Base-by-base conservation (phyloP, 35 echinoderm and acorn worm genomes). In the Diadema setosum region DNA sequence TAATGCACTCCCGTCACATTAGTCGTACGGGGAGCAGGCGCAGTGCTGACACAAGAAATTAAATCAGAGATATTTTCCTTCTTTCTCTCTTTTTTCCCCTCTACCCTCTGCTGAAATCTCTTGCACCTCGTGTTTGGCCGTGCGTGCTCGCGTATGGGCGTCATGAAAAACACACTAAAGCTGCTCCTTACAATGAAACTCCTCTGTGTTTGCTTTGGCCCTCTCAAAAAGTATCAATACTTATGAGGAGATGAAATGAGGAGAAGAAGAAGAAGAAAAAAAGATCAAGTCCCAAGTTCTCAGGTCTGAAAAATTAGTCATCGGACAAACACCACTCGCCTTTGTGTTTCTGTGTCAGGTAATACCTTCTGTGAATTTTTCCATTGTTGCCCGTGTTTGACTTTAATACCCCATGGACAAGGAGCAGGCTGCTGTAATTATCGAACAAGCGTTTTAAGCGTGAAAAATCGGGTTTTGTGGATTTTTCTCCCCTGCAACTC, bases 401-500 rank as follows among this genome's bases (percentile, higher is more conserved):
- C 27, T 67, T 67, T 67, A 67, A 67, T 67, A 67, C 63, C 63
- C 63, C 21, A 26, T 33, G 63, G 27, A 26, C 20, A 8, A 67
- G 63, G 37, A 26, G 11, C 21, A 26, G 20, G 63, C 63, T 67
- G 27, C 63, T 67, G 16, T 67, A 67, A 67, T 67, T 67, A 67
- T 67, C 63, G 26, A 67, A 67, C 63, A 67, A 67, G 63, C 63
- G 63, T 67, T 67, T 33, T 8, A 12, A 15, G 63, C 63, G 37
- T 67, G 63, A 67, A 67, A 67, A 67, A 67, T 67, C 63, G 37
- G 63, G 63, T 67, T 67, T 67, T 31, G 63, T 67, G 63, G 63
- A 67, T 67, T 67, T 67, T 67, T 67, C 58, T 16, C n/a, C 20
- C 63, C 37, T 34, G 63, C 29, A 67, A 15, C 63, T 67, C 63